Percentiles rank a stretch among this genome's conserved stretches.
phyloP scores from a whole-genome alignment of 2,797 vertebrate genomes.

The Muraenolepis orangiensis region DNA sequence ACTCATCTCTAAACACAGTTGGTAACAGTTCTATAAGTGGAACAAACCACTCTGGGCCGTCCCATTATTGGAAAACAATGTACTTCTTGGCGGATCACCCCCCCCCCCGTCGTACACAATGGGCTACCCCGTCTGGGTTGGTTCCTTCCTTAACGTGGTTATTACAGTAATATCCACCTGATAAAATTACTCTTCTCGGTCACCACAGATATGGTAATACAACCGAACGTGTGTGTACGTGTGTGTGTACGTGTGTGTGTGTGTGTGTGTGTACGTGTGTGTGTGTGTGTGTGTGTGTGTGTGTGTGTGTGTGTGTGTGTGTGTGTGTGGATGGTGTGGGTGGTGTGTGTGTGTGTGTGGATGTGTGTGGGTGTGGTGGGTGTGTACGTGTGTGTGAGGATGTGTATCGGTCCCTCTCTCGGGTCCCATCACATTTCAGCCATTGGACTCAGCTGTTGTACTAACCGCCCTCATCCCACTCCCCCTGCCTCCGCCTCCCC shows the following conservation, averaged over 20 bases:
- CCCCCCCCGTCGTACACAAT: too few relatives aligned
- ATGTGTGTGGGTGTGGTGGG: conserved; percentile 26
- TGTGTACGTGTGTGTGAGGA: conserved; percentile 41
- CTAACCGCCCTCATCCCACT: conserved; percentile 58
- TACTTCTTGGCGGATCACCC: too few relatives aligned
- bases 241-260: conserved; percentile 50
- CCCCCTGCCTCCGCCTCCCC: conserved; percentile 35
- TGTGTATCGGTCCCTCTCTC: conserved; percentile 41
- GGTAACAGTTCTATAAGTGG: too few relatives aligned
- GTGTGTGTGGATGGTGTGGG: conserved; percentile 31
- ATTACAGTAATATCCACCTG: not conserved
- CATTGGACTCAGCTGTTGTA: conserved; percentile 54
- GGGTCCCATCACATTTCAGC: conserved; percentile 61
- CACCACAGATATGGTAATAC: conserved; percentile 59
- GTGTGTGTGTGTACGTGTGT: conserved; percentile 20
- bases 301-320: too few relatives aligned
- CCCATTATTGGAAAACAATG: too few relatives aligned
- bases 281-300: conserved; percentile 41
- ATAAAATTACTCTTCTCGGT: not conserved
- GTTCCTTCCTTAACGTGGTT: too few relatives aligned
- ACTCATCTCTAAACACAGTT: too few relatives aligned
- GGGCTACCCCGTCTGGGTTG: too few relatives aligned
- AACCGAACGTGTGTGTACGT: conserved; percentile 38
- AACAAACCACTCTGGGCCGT: too few relatives aligned
- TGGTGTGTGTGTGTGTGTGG: conserved; percentile 33